Base-by-base conservation (phyloP, 2,797 vertebrate genomes). In the Myripristis jacobus region DNA sequence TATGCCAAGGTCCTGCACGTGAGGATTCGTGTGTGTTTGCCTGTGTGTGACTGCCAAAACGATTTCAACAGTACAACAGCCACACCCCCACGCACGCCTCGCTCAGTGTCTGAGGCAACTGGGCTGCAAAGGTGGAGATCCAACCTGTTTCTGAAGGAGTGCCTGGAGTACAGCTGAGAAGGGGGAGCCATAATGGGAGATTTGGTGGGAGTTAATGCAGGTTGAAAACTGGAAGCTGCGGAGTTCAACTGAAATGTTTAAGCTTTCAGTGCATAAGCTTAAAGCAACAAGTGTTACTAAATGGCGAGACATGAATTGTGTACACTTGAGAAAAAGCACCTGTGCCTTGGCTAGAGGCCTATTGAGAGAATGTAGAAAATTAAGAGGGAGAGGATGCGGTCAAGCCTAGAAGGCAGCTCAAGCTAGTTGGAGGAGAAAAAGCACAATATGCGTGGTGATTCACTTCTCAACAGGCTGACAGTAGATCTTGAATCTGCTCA, bases 1-100 rank as follows among this genome's bases (percentile, higher is more conserved):
- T 48, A 51, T 59, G 59, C 27, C 29, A 77, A 70, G 44, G 58
- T 66, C 50, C 27, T 78, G 73, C 65, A 82, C 58, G 2, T 66
- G 61, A 50, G 55, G 53, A 60, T 70, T 67, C 2, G 13, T 38
- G 43, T 25, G 18, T 51, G 52, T 15, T 9, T n/a, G 47, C 52
- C 55, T 54, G 47, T 18, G 61, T 60, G 27, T 31, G 44, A 36
- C 24, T 70, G 56, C 70, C 66, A 73, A 70, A 66, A 74, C 70
- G 47, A 60, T 54, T 69, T 77, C 64, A 72, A 56, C 31, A 54
- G 50, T 51, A 62, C 34, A 44, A 12, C 53, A 61, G 31, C 72
- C 76, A 75, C 69, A 50, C 58, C 62, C 63, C 34, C 31, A 51
- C 36, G 52, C 31, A 64, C 27, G 3, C 65, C 55, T 11, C 25